Evolutionary conservation across 2,113 vertebrate species (phyloP).

Genomic region (Dasyornis broadbenti): DNA sequence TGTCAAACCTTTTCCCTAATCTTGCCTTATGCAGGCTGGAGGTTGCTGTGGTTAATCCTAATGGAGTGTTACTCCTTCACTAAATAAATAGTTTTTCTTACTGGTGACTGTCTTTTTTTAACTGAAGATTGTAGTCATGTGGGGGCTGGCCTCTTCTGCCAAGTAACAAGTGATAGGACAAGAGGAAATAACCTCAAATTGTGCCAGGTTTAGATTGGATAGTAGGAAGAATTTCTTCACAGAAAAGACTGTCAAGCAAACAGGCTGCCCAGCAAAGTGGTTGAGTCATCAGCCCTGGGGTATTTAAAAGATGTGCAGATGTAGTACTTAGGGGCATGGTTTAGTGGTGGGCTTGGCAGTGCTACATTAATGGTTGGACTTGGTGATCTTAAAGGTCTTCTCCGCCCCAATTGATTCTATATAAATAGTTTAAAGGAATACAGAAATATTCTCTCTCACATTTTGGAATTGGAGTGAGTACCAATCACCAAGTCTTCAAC

Average conservation of each 20-base stretch:
- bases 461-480: not conserved
- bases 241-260: not conserved
- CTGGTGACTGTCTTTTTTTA: not conserved
- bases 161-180: rapidly evolving
- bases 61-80: not conserved
- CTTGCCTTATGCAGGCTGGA: not conserved
- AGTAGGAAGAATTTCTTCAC: not conserved
- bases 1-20: not conserved
- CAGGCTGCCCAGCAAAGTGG: rapidly evolving
- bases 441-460: not conserved
- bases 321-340: no score
- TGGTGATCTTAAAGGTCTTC: not conserved
- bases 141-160: rapidly evolving
- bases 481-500: not conserved
- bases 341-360: not conserved
- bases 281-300: not conserved
- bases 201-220: not conserved
- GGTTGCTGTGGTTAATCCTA: not conserved
- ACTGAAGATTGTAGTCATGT: rapidly evolving
- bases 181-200: not conserved
- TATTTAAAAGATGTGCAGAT: not conserved
- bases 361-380: not conserved
- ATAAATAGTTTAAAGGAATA: not conserved
- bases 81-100: not conserved
- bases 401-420: not conserved